phyloP scores from a whole-genome alignment of 2,113 vertebrate genomes.

The Calyptommatus sinebrachiatus region DNA sequence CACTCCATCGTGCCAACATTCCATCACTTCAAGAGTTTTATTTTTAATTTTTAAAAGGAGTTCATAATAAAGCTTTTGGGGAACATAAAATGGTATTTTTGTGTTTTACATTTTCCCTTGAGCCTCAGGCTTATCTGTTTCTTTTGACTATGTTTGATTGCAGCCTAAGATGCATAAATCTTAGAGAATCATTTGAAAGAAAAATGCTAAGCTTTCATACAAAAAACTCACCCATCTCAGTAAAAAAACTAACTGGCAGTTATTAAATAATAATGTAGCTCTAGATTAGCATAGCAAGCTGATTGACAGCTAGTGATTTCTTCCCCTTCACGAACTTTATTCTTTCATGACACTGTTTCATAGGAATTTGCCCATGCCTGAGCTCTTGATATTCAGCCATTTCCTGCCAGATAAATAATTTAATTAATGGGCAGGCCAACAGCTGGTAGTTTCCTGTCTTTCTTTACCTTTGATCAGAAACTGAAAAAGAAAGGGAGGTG shows the following conservation, averaged over 20 bases:
- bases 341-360: neutral
- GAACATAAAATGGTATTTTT: too few relatives aligned
- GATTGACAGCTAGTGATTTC: too few relatives aligned
- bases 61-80: too few relatives aligned
- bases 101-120: too few relatives aligned
- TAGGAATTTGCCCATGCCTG: neutral
- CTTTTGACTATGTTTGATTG: too few relatives aligned
- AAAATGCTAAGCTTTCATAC: neutral
- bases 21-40: too few relatives aligned
- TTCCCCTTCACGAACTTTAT: too few relatives aligned
- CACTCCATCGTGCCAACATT: too few relatives aligned
- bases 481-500: neutral
- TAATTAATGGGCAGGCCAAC: neutral
- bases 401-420: slow-evolving; percentile 10
- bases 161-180: neutral
- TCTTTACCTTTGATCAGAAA: neutral
- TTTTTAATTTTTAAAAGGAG: too few relatives aligned
- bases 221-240: neutral
- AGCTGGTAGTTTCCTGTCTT: neutral
- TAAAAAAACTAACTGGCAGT: slow-evolving; percentile 5
- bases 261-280: slow-evolving; percentile 11
- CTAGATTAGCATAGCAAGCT: too few relatives aligned
- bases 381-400: neutral
- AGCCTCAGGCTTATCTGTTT: too few relatives aligned
- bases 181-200: neutral